Percentiles rank a stretch among this genome's conserved stretches.
These are phyloP conservation scores for Ormyrus nitidulus DNA, from an alignment of 2,888 invertebrate species.

Conservation along the genomic window DNA sequence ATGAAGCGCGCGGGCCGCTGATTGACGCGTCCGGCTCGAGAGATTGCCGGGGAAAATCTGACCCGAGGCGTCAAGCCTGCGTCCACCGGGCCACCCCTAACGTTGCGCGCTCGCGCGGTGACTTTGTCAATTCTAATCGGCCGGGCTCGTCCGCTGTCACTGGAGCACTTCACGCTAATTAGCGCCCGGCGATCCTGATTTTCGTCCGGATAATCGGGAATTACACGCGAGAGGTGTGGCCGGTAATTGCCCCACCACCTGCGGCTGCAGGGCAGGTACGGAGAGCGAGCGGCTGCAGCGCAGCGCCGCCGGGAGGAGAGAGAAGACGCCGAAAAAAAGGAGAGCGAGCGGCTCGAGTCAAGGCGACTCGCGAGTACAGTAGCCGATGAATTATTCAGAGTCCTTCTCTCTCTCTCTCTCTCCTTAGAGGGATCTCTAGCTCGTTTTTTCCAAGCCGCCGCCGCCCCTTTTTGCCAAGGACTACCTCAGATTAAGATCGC, in stretches of 20 bases:
- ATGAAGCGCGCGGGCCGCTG: slow-evolving; percentile 8
- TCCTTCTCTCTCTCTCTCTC: slow-evolving; percentile 24
- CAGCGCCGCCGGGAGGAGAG: slow-evolving; percentile 46
- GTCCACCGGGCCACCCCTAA: slow-evolving; percentile 49
- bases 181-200: slow-evolving; percentile 60
- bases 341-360: background rate
- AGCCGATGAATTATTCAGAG: slow-evolving; percentile 53
- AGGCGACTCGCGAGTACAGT: background rate
- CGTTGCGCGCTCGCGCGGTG: slow-evolving; percentile 57
- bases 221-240: slow-evolving; percentile 56
- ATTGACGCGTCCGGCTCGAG: slow-evolving; percentile 42
- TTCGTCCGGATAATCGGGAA: slow-evolving; percentile 62
- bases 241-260: slow-evolving; percentile 53
- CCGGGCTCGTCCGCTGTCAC: slow-evolving; percentile 41
- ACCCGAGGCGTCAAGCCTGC: background rate
- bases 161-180: slow-evolving; percentile 59
- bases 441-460: slow-evolving; percentile 1
- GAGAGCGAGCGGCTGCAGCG: slow-evolving; percentile 36
- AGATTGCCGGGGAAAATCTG: slow-evolving; percentile 37
- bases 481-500: slow-evolving; percentile 48
- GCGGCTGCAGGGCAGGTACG: background rate
- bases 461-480: slow-evolving; percentile 35
- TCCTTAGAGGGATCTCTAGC: slow-evolving; percentile 36
- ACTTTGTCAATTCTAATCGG: too few relatives aligned
- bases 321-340: background rate